phyloP scores from a whole-genome alignment of 92 coral and sea anemone genomes.

The Porites lobata region DNA sequence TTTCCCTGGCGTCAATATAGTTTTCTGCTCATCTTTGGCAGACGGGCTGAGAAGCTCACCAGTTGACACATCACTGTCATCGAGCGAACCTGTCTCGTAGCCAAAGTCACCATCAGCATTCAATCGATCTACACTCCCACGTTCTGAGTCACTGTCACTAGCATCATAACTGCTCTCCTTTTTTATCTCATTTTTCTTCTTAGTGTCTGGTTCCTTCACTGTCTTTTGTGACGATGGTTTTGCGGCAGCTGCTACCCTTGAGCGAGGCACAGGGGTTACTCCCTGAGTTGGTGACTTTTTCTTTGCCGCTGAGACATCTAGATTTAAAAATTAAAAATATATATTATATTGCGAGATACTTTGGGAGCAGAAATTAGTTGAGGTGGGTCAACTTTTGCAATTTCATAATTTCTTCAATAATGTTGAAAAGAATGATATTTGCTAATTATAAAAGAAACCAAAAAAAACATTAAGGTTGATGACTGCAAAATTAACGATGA shows the following conservation, averaged over 20 bases:
- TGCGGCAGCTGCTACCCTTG: slow-evolving; percentile 27
- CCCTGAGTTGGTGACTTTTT: slow-evolving; percentile 29
- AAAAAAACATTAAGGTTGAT: too few species aligned
- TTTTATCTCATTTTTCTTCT: slow-evolving; percentile 52
- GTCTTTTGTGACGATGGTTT: slow-evolving; percentile 20
- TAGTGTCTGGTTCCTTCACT: slow-evolving; percentile 21
- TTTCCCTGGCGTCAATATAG: slow-evolving; percentile 27
- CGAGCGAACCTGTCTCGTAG: slow-evolving; percentile 89
- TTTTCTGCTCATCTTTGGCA: slow-evolving; percentile 79
- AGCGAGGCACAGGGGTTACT: slow-evolving; percentile 25
- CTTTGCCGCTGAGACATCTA: slow-evolving; percentile 27
- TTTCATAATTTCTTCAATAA: too few species aligned
- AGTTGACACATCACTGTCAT: slow-evolving; percentile 85
- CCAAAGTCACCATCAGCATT: slow-evolving; percentile 87
- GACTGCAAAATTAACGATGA: too few species aligned
- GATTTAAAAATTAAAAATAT: not conserved
- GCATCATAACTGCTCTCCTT: slow-evolving; percentile 88
- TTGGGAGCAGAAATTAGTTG: too few species aligned
- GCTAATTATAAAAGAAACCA: too few species aligned
- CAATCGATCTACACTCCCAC: slow-evolving; percentile 77
- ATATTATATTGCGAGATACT: not conserved
- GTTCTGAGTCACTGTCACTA: slow-evolving; percentile 86
- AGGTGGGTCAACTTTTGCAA: too few species aligned
- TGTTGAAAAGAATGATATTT: too few species aligned
- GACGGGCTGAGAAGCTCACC: slow-evolving; percentile 85